These are phyloP conservation scores for Odontocolon sp. DNA, from an alignment of 2,888 invertebrate species.

Conservation along the genomic window DNA sequence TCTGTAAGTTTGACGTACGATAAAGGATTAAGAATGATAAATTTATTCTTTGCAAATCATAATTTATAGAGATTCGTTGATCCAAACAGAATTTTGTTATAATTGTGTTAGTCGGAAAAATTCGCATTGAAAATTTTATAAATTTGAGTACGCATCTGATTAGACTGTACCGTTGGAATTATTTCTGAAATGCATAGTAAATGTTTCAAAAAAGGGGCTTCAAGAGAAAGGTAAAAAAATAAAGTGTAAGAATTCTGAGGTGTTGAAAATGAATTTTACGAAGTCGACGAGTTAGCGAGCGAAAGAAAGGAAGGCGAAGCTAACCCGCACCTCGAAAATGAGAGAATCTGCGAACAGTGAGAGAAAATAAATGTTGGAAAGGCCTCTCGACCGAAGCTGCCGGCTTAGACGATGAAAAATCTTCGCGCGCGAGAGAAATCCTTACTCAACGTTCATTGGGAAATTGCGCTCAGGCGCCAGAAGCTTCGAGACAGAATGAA, in stretches of 20 bases:
- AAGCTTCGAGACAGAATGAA: slow-evolving; percentile 67
- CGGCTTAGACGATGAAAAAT: slow-evolving; percentile 54
- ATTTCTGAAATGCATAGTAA: too few relatives aligned
- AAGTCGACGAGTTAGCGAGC: neutral
- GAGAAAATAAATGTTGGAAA: slow-evolving; percentile 34
- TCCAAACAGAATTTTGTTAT: too few relatives aligned
- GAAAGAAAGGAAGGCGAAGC: neutral
- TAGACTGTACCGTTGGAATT: too few relatives aligned
- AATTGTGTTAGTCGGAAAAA: too few relatives aligned
- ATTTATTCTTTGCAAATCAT: too few relatives aligned
- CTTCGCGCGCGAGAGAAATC: slow-evolving; percentile 22
- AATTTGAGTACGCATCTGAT: too few relatives aligned
- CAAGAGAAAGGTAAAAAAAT: neutral
- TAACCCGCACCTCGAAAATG: neutral
- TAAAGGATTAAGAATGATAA: too few relatives aligned
- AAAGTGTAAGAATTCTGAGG: neutral
- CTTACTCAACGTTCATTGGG: slow-evolving; percentile 70
- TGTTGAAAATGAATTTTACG: too few relatives aligned
- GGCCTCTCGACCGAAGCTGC: slow-evolving; percentile 21
- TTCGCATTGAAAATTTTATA: too few relatives aligned
- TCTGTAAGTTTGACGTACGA: too few relatives aligned
- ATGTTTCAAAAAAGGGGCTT: too few relatives aligned
- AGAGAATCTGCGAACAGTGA: slow-evolving; percentile 1
- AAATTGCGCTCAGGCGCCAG: slow-evolving; percentile 68
- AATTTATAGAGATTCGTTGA: too few relatives aligned